Evolutionary conservation across 1,140 invertebrate species (phyloP), one percentile per base, ranked within the genome.

Genomic region (Zaprionus tsacasi): DNA sequence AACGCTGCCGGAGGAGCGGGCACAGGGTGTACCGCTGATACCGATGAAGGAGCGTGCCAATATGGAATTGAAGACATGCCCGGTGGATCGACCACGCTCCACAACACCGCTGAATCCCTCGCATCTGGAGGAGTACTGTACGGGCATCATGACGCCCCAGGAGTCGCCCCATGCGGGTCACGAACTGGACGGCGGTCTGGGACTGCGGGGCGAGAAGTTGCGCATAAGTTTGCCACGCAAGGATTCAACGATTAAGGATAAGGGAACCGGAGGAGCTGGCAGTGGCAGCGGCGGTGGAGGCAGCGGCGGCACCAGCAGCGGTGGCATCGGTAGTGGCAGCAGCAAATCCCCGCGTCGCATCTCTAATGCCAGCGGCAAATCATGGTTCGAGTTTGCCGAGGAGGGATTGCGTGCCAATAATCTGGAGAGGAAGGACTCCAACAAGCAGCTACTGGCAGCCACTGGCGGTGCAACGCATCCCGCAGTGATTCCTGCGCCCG

Each of bases 61-160:
- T 30, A 93, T 93, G 79, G 94, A 95, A 91, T 94, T 96, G 21
- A 96, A 95, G 73, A 98, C 96, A n/a, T 97, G 95, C 79, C 96
- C 97, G 0, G 96, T 98, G 63, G 97, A 98, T 77, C 93, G 97
- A 75, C 98, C 98, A 15, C 94, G 97, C 7, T 97, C 96, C n/a
- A 96, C 96, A 21, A 96, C 96, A 45, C 96, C 96, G 3, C 95
- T 97, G 43, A 96, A 96, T 92, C 95, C 96, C 17, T 95, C 95
- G 5, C 94, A 95, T 21, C 92, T 98, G 50, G 96, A 98, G 82
- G 96, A 97, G 80, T 97, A 94, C 70, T 93, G 93, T 76, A 88
- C 82, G 33, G 82, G 88, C 75, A 94, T 92, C 1, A 79, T 81
- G 78, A 94, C 93, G 76, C 92, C 76, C 10, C 79, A 79, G 52